Conservation (phyloP, 2,797 vertebrate genomes). For the Ctenopoma kingsleyae region DNA sequence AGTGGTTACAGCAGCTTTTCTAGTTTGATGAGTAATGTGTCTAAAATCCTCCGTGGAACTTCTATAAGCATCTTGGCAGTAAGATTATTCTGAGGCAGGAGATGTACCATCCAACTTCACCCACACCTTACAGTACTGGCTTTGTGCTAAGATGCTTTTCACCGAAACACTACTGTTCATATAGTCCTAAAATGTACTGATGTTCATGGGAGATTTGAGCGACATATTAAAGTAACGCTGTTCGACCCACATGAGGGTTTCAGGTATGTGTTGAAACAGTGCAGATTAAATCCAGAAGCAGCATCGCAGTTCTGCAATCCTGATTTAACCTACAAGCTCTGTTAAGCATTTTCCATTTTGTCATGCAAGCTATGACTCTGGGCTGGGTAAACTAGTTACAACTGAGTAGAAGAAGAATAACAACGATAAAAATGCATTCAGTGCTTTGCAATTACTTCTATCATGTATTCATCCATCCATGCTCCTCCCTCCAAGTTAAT, state of each 20-base stretch:
- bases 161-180: neutral
- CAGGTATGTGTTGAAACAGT: constrained; percentile 13
- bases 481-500: constrained; percentile 9
- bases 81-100: neutral
- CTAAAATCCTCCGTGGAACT: constrained; percentile 16
- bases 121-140: constrained; percentile 5
- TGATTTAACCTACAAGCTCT: constrained; percentile 17
- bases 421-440: constrained; percentile 5
- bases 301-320: constrained; percentile 21
- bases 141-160: constrained; percentile 14
- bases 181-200: constrained; percentile 7
- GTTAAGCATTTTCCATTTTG: constrained; percentile 6
- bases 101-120: neutral
- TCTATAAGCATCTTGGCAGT: constrained; percentile 2
- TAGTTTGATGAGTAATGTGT: neutral
- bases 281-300: constrained; percentile 12
- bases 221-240: constrained; percentile 24
- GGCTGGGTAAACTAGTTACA: constrained; percentile 21
- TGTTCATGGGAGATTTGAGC: constrained; percentile 4
- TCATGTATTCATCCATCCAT: neutral
- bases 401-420: constrained; percentile 6
- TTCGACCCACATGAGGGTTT: constrained; percentile 18
- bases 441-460: constrained; percentile 11
- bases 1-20: constrained; percentile 31
- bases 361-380: constrained; percentile 41